Base-by-base conservation (phyloP, 2,797 vertebrate genomes). In the Myotis vivesi region DNA sequence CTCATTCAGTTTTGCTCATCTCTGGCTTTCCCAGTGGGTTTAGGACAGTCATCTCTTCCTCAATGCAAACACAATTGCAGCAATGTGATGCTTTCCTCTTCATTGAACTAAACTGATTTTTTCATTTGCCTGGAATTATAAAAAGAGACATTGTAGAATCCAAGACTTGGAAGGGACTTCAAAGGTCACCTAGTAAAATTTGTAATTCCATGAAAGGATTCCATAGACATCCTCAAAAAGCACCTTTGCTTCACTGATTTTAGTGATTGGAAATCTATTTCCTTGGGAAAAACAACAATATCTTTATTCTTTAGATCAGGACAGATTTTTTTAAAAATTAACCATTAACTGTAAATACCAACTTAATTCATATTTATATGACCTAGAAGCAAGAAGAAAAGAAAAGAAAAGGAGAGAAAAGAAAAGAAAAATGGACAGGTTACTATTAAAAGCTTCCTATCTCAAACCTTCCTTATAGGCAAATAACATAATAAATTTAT, bases 71-170 rank as follows among this genome's bases (percentile, higher is more conserved):
- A 46, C 12, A 75, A 77, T 69, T 69, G 11, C 66, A 57, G 3
- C n/a, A 75, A 57, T 41, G 44, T 75, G 5, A 66, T 71, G 13
- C 19, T 64, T 76, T 85, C 41, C 28, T 83, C 17, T 41, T 83
- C n/a, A 25, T 59, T 59, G 72, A 82, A 82, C 44, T 87, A 66
- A 88, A 93, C 59, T 77, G 49, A n/a, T 73, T 95, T 79, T 89
- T 36, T 79, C 76, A 87, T 90, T 87, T 75, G 38, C 36, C 33
- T 64, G 38, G 33, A 62, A 69, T 92, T 91, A 73, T 94, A 33
- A 87, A 87, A 87, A 80, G 13, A 89, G 38, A 77, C 28, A 53
- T 19, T 72, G 23, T 76, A 62, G 53, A 85, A 76, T 49, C 20
- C 8, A 85, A 91, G 28, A 90, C 44, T 72, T 83, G 28, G 38